Percentiles rank a stretch among this genome's conserved stretches.
Evolutionary conservation across 2,888 invertebrate genomes (phyloP).

Genomic region (Reticulitermes lucifugus): DNA sequence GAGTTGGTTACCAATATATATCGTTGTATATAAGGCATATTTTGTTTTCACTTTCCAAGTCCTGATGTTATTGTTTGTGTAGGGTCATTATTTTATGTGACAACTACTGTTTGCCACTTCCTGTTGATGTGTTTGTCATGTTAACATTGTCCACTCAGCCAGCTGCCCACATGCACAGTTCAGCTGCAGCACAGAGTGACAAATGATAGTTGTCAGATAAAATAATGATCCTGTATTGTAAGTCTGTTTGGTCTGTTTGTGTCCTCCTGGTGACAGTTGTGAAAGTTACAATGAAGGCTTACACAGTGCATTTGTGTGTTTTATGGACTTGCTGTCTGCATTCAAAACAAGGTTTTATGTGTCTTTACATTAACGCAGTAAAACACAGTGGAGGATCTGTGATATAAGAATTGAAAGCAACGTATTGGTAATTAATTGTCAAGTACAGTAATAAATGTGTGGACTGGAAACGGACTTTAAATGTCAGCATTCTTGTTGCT

Average conservation of each 20-base stretch:
- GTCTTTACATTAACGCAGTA: slow-evolving; percentile 1
- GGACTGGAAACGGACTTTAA: neutral
- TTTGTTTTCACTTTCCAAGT: too few species aligned
- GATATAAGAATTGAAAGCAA: slow-evolving; percentile 46
- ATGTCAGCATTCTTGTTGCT: neutral
- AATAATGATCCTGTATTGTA: neutral
- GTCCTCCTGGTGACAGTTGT: neutral
- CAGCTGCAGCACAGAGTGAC: too few species aligned
- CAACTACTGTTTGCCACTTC: too few species aligned
- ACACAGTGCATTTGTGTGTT: neutral
- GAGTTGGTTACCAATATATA: too few species aligned
- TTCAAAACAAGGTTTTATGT: neutral
- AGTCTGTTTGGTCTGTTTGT: neutral
- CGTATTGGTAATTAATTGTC: slow-evolving; percentile 27
- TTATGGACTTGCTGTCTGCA: slow-evolving; percentile 2
- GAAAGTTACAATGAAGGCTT: neutral
- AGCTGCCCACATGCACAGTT: too few species aligned
- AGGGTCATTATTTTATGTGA: too few species aligned
- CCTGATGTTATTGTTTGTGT: too few species aligned
- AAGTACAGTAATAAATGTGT: slow-evolving; percentile 2
- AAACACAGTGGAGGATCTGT: slow-evolving; percentile 48
- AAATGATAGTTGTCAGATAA: too few species aligned
- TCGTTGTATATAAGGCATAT: too few species aligned
- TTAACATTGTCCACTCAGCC: too few species aligned
- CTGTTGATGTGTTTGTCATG: too few species aligned